Base-by-base conservation (phyloP, 2,888 invertebrate species). In the Luperina nickerlii region DNA sequence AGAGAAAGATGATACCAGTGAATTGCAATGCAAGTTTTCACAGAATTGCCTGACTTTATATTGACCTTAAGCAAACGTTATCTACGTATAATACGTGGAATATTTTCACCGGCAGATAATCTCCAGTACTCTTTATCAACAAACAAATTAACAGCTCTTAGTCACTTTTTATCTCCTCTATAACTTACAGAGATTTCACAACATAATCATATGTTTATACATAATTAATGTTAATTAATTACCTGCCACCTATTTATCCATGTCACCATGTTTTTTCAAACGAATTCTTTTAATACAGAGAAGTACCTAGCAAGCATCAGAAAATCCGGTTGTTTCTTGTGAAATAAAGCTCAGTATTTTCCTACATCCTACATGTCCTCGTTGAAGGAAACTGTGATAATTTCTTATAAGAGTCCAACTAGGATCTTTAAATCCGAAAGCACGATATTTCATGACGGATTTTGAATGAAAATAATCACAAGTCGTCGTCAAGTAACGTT, bases 31-130 rank as follows among this genome's bases (percentile, higher is more conserved):
- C 20, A 15, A 20, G 3, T 51, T 51, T 66, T 67, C 4, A 20
- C 15, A 54, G 11, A 62, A 74, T n/a, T 45, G 6, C 3, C 5
- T 2, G 60, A 11, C 15, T n/a, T 67, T 1, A 42, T 68, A 80
- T 68, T 71, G 69, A 38, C 81, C 77, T 80, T 73, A 81, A 79
- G 18, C 62, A 76, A 76, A 87, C 76, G 9, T 75, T 74, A 85
- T 78, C 79, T 78, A 27, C 38, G n/a, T 78, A 78, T 79, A 71
- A 78, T 79, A 77, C 70, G 68, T 74, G 94, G 95, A 95, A 95
- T 94, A 94, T 95, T 95, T 95, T 92, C 81, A 92, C 90, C 90
- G 87, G 85, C 92, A 93, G 95, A 95, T 96, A 94, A 96, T 96
- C 96, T 95, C 89, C 79, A 94, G 91, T 93, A 91, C 91, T 92